Evolutionary conservation across 1,140 invertebrate species (phyloP).

Genomic region (Sycobia sp.): DNA sequence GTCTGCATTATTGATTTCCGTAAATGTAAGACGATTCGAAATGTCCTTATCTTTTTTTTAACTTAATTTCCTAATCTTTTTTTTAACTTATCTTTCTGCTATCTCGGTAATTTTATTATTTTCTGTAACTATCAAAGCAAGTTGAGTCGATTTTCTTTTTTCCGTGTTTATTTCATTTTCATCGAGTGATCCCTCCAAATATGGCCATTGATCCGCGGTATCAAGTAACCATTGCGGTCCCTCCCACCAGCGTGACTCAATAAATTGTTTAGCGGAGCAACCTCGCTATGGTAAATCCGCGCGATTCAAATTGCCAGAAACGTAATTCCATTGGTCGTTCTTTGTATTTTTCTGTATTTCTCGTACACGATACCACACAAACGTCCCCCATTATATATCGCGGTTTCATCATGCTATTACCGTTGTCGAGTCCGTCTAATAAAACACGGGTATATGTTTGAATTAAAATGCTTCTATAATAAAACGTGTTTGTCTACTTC

Average conservation of each 20-base stretch:
- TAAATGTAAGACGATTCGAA: too few species aligned
- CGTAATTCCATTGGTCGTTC: background rate
- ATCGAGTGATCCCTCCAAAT: too few species aligned
- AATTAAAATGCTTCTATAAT: background rate
- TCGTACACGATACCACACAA: background rate
- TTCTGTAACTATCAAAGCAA: too few species aligned
- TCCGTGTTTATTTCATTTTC: too few species aligned
- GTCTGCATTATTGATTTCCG: too few species aligned
- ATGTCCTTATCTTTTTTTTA: too few species aligned
- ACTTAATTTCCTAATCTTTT: too few species aligned
- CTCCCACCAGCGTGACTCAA: background rate
- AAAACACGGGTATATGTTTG: background rate
- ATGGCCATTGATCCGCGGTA: too few species aligned
- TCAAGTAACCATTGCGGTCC: background rate
- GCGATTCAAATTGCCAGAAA: background rate
- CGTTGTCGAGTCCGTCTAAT: constrained; percentile 1
- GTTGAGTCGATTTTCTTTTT: too few species aligned
- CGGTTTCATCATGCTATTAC: background rate
- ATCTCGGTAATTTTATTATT: too few species aligned
- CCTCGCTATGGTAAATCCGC: background rate
- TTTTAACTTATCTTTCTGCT: too few species aligned
- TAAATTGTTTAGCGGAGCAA: background rate
- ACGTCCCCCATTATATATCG: background rate
- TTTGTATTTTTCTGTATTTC: background rate
- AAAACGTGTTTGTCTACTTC: background rate